Evolutionary conservation across 2,888 invertebrate genomes (phyloP).

Genomic region (Oxyteleia sp.): DNA sequence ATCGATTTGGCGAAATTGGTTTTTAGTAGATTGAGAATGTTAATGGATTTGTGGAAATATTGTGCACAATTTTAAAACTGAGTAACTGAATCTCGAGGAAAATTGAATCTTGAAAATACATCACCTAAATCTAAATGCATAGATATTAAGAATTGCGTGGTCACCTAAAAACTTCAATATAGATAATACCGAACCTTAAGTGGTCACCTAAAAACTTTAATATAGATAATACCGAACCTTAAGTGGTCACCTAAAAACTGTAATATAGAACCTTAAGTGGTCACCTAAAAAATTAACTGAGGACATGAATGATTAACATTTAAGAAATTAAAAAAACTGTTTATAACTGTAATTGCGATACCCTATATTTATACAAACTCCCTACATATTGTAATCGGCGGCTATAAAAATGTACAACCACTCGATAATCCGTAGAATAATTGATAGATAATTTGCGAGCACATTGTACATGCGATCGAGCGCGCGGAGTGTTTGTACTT

Average conservation of each 20-base stretch:
- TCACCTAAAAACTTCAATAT: background rate
- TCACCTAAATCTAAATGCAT: background rate
- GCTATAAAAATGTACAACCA: background rate
- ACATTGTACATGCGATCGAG: slow-evolving; percentile 39
- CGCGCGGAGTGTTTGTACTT: slow-evolving; percentile 55
- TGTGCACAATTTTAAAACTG: background rate
- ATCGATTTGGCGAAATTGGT: slow-evolving; percentile 45
- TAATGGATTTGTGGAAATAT: slow-evolving; percentile 32
- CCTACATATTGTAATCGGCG: too few species aligned
- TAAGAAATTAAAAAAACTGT: too few species aligned
- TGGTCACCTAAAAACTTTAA: too few species aligned
- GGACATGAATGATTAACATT: too few species aligned
- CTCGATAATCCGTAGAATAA: slow-evolving; percentile 12
- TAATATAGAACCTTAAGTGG: background rate
- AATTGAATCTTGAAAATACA: background rate
- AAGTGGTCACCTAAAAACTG: background rate
- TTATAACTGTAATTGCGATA: too few species aligned
- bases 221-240: too few species aligned
- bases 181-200: background rate
- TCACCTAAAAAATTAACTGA: too few species aligned
- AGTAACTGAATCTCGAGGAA: background rate
- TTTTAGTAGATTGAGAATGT: slow-evolving; percentile 41
- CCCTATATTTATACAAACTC: too few species aligned
- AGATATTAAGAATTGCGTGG: background rate
- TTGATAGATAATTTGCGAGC: slow-evolving; percentile 43